Evolutionary conservation across 37 sponge, comb jelly and placozoan genomes (phyloP), one percentile per base, ranked within the genome.

Genomic region (Bolinopsis microptera): DNA sequence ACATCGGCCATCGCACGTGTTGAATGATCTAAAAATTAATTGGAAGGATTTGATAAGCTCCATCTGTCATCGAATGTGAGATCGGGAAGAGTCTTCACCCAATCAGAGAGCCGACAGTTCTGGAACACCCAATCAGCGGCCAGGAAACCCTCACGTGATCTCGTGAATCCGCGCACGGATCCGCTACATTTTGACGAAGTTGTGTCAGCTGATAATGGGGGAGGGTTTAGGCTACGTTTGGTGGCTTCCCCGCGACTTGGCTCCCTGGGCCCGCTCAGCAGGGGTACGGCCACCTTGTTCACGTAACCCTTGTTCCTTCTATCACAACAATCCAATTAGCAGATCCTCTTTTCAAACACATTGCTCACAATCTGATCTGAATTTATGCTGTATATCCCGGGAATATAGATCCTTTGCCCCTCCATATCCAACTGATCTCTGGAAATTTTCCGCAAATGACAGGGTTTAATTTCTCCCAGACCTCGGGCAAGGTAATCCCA

Each of bases 61-160:
- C 80, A 77, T 27, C 80, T 77, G 80, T 77, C 80, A 77, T 77
- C 80, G 80, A 36, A 77, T 77, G 80, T 77, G 80, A 35, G 80
- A 77, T 77, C 80, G 33, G 61, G 61, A 48, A 48, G 61, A 48
- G 61, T 48, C 61, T 48, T 48, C 80, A n/a, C 3, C 80, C 80
- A 77, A 77, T 77, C 36, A 77, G 1, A 31, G 80, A 0, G 21
- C 80, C 33, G 61, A 13, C 61, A 35, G 80, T 32, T 77, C 80
- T 36, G 61, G 61, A 48, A 18, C 61, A 13, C 9, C 61, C 61
- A 48, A 48, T 32, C 1, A 35, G 33, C 34, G 33, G 32, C 33
- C 36, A 77, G 35, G 32, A 32, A 9, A 1, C 36, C 33, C 35
- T 77, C 80, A 77, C 80, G 80, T 77, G 80, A 35, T 3, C 36